These are phyloP conservation scores for Romanomermis culicivorax DNA, from an alignment of 2,888 invertebrate genomes.

Conservation along the genomic window DNA sequence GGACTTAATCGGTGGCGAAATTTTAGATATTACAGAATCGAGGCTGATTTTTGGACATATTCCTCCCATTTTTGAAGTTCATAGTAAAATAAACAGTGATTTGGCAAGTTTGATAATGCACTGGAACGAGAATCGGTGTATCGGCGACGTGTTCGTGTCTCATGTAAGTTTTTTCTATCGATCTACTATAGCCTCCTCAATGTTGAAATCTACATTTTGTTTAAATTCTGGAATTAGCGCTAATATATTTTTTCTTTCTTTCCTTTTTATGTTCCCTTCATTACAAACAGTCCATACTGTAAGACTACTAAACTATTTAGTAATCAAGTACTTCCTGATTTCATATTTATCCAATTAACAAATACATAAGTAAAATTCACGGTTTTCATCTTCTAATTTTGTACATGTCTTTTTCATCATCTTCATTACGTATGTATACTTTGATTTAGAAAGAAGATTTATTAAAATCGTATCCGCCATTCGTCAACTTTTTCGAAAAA, in stretches of 20 bases:
- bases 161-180: slow-evolving; percentile 36
- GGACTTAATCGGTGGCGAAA: slow-evolving; percentile 43
- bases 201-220: too few relatives aligned
- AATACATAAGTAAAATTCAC: too few relatives aligned
- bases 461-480: slow-evolving; percentile 83
- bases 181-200: background rate
- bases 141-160: slow-evolving; percentile 66
- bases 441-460: slow-evolving; percentile 57
- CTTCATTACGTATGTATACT: too few relatives aligned
- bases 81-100: slow-evolving; percentile 47
- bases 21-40: slow-evolving; percentile 24
- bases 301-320: too few relatives aligned
- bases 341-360: too few relatives aligned
- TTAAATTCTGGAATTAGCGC: too few relatives aligned
- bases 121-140: slow-evolving; percentile 67
- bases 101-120: slow-evolving; percentile 41
- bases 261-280: too few relatives aligned
- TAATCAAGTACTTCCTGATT: too few relatives aligned
- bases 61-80: slow-evolving; percentile 76
- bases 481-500: slow-evolving; percentile 91
- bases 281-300: too few relatives aligned
- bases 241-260: too few relatives aligned
- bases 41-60: slow-evolving; percentile 18
- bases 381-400: too few relatives aligned
- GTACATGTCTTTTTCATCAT: too few relatives aligned